Base-by-base conservation (phyloP, 64 coral and sea anemone species). In the Montipora foliosa region DNA sequence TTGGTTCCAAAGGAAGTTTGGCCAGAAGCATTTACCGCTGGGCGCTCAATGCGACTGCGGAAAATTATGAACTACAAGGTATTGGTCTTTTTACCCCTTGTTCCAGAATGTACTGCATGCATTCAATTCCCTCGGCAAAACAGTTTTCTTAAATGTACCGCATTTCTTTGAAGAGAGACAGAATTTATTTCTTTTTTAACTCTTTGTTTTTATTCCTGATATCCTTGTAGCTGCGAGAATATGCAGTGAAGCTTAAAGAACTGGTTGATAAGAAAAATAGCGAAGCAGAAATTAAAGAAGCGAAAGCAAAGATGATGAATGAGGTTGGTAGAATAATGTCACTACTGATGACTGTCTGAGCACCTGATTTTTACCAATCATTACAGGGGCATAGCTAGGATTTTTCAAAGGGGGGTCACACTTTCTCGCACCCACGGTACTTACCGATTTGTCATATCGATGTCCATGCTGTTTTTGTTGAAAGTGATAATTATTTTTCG, bases 1-100 rank as follows among this genome's bases (percentile, higher is more conserved):
- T 74, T 99, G 8, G 87, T 99, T 17, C 98, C 98, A 6, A 99
- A 99, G 84, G 79, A 89, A 16, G 89, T 89, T n/a, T 99, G 95
- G 95, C 98, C 98, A 69, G 98, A 99, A 49, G 77, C 92, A 29
- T 87, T 89, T 47, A 99, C 92, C 52, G 79, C 98, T 88, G 55
- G 75, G 1, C 94, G 87, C 20, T 94, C 98, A 16, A 75, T 95
- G 3, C 60, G 98, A 24, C 77, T 99, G 19, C 94, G 96, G 84
- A 75, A 44, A 13, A 99, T 99, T 49, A 89, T 99, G 15, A 99
- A 99, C 68, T 77, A 92, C 20, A 99, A 99, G 98, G 98, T 98
- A 98, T 21, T 57, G 53, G 5, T 22, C 6, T 71, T 22, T 4
- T 4, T 15, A 71, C 21, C 10, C 17, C 4, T 24, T n/a, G 17